Conservation (phyloP, 2,797 vertebrate genomes). For the Threskiornis aethiopicus region DNA sequence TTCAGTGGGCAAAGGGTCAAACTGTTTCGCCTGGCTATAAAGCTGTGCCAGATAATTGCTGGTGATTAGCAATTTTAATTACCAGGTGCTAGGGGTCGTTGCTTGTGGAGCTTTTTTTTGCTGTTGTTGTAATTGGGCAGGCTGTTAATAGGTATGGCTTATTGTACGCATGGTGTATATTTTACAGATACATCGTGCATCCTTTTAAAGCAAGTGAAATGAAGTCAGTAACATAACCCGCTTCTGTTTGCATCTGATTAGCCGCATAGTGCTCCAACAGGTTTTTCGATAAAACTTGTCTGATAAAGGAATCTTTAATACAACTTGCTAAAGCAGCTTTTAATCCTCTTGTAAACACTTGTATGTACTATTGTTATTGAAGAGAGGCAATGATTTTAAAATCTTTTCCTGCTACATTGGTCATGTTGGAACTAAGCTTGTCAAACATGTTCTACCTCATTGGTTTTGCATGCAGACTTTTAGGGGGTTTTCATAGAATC, state of each 20-base stretch:
- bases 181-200: constrained; percentile 54
- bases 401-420: constrained; percentile 33
- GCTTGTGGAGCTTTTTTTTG: constrained; percentile 50
- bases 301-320: constrained; percentile 15
- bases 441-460: constrained; percentile 64
- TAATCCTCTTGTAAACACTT: constrained; percentile 68
- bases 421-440: constrained; percentile 52
- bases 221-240: constrained; percentile 40
- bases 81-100: constrained; percentile 82
- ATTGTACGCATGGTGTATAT: constrained; percentile 24
- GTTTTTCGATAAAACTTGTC: constrained; percentile 23
- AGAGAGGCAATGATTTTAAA: constrained; percentile 62
- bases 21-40: constrained; percentile 76
- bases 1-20: constrained; percentile 80
- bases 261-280: not conserved
- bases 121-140: constrained; percentile 66
- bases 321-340: not conserved
- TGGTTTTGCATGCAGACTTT: constrained; percentile 51
- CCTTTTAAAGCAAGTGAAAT: constrained; percentile 66
- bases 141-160: constrained; percentile 68
- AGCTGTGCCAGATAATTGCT: constrained; percentile 84
- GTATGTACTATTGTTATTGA: constrained; percentile 40
- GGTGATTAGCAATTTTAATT: constrained; percentile 91
- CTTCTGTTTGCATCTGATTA: constrained; percentile 33
- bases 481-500: constrained; percentile 50